A percentile compares a stretch with the other conserved stretches of the same genome.
Conservation (phyloP, 2,888 invertebrate species). For the Mesorhabditis spiculigera region DNA sequence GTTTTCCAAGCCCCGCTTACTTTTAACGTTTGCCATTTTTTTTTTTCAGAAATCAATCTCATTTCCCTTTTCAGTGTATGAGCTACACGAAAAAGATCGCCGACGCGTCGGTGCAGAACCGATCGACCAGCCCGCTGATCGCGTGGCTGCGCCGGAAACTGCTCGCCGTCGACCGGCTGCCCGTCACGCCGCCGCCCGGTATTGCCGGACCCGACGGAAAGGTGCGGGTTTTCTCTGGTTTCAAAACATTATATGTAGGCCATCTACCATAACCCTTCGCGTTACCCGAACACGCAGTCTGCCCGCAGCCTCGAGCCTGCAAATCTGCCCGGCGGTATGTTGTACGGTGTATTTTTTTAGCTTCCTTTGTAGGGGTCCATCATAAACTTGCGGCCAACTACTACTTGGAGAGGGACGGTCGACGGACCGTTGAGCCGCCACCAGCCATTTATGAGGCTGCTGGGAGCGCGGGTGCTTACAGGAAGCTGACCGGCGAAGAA, state of each 20-base stretch:
- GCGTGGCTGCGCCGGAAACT: constrained; percentile 48
- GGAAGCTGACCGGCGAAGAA: constrained; percentile 11
- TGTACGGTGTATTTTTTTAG: neutral
- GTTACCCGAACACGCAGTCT: constrained; percentile 54
- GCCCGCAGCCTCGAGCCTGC: constrained; percentile 71
- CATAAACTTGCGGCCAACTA: constrained; percentile 78
- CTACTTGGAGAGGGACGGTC: constrained; percentile 73
- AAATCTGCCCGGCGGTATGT: constrained; percentile 70
- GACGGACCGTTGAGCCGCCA: constrained; percentile 76
- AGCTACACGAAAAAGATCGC: constrained; percentile 41
- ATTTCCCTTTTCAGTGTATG: neutral
- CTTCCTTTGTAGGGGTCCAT: constrained; percentile 63
- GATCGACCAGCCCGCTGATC: constrained; percentile 49
- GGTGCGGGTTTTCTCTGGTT: constrained; percentile 20
- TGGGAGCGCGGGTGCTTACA: constrained; percentile 18
- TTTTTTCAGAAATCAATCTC: neutral
- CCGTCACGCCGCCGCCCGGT: constrained; percentile 47
- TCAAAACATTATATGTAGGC: constrained; percentile 19
- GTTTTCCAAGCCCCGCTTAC: neutral
- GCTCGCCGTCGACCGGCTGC: constrained; percentile 45
- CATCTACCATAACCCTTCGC: constrained; percentile 42
- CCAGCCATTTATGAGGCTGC: constrained; percentile 35
- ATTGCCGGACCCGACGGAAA: constrained; percentile 48
- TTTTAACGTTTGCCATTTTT: neutral
- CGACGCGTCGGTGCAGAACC: constrained; percentile 45